Percentiles rank a stretch among this genome's conserved stretches.
Evolutionary conservation across 2,888 invertebrate species (phyloP).

Genomic region (Dorcus hopei): DNA sequence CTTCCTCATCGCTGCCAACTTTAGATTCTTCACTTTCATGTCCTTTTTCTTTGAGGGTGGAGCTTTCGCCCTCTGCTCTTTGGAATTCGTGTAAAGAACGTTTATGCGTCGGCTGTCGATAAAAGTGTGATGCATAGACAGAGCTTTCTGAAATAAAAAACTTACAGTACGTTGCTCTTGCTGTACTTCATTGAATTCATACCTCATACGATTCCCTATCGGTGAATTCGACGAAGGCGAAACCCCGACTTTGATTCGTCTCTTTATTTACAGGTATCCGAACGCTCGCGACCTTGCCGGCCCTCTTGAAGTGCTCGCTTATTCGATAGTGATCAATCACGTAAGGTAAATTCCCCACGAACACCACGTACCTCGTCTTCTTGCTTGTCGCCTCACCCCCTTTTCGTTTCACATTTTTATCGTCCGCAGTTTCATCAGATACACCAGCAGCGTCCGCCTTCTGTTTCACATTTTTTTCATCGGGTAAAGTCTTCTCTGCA

Average conservation of each 20-base stretch:
- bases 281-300: slow-evolving; percentile 42
- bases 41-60: slow-evolving; percentile 37
- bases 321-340: slow-evolving; percentile 44
- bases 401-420: background rate
- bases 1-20: slow-evolving; percentile 47
- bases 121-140: slow-evolving; percentile 47
- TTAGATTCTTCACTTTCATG: slow-evolving; percentile 47
- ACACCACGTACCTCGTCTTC: slow-evolving; percentile 44
- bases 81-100: slow-evolving; percentile 43
- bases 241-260: slow-evolving; percentile 45
- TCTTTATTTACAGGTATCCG: slow-evolving; percentile 43
- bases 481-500: too few relatives aligned
- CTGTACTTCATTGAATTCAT: background rate
- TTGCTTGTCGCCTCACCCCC: background rate
- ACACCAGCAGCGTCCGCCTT: too few relatives aligned
- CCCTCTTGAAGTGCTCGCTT: slow-evolving; percentile 49
- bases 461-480: too few relatives aligned
- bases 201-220: slow-evolving; percentile 49
- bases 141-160: slow-evolving; percentile 45
- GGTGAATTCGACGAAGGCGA: slow-evolving; percentile 49
- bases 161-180: too few relatives aligned
- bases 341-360: slow-evolving; percentile 51
- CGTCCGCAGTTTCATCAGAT: too few relatives aligned
- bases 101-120: slow-evolving; percentile 47
- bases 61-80: slow-evolving; percentile 41